phyloP scores from a whole-genome alignment of 2,888 invertebrate genomes.

The Leptodirus hochenwartii region DNA sequence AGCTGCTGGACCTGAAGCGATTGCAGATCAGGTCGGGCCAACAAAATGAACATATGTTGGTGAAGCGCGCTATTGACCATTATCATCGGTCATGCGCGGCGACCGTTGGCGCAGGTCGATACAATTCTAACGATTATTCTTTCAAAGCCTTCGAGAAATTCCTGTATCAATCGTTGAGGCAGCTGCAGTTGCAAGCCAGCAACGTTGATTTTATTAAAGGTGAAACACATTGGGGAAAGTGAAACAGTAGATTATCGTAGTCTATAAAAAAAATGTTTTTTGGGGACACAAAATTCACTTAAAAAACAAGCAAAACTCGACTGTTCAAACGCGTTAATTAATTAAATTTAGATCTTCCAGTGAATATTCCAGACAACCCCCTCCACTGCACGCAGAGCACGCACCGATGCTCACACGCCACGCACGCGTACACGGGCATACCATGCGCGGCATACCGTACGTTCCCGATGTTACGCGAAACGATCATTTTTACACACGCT shows the following conservation, averaged over 20 bases:
- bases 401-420: conserved; percentile 77
- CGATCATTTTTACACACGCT: not conserved
- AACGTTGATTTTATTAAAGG: conserved; percentile 33
- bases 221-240: too few relatives aligned
- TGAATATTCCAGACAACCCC: conserved; percentile 40
- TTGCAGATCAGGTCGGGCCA: conserved; percentile 81
- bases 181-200: conserved; percentile 53
- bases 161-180: conserved; percentile 68
- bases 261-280: too few relatives aligned
- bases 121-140: conserved; percentile 44
- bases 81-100: conserved; percentile 60
- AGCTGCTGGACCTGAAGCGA: conserved; percentile 77
- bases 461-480: conserved; percentile 22
- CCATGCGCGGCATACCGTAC: conserved; percentile 78
- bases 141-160: conserved; percentile 74
- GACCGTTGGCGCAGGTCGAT: conserved; percentile 43
- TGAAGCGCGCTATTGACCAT: conserved; percentile 72
- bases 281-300: too few relatives aligned
- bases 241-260: too few relatives aligned
- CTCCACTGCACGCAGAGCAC: conserved; percentile 72
- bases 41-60: conserved; percentile 70
- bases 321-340: too few relatives aligned
- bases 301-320: too few relatives aligned
- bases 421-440: conserved; percentile 78
- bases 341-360: too few relatives aligned